phyloP scores from a whole-genome alignment of 2,113 vertebrate species.

The Tachysurus fulvidraco region DNA sequence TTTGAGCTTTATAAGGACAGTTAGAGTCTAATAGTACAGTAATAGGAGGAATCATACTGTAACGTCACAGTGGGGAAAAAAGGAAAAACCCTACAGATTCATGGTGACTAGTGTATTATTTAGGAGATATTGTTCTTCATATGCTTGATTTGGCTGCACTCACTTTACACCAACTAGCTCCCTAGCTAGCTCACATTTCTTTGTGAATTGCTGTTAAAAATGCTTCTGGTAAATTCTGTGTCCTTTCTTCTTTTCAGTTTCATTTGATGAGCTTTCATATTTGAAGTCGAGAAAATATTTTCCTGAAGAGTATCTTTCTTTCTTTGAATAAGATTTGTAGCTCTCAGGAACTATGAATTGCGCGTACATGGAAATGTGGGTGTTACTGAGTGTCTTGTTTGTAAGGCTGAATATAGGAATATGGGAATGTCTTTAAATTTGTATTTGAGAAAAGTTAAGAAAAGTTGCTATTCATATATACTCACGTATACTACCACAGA shows the following conservation, averaged over 20 bases:
- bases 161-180: background rate
- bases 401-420: no score
- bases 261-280: background rate
- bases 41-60: constrained; percentile 13
- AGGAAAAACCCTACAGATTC: background rate
- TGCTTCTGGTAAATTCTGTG: background rate
- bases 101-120: constrained; percentile 1
- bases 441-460: no score
- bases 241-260: background rate
- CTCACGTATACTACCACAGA: background rate
- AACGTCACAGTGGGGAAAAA: constrained; percentile 3
- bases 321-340: no score
- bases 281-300: background rate
- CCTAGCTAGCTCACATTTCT: background rate
- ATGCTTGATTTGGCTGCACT: background rate
- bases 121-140: constrained; percentile 8
- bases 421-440: no score
- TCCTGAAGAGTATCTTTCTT: background rate
- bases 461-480: background rate
- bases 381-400: no score
- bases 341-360: no score
- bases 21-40: constrained; percentile 24
- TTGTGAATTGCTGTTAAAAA: background rate
- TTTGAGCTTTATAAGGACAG: constrained; percentile 49
- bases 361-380: no score